Evolutionary conservation across 1,140 invertebrate genomes (phyloP), one percentile per base, ranked within the genome.

Genomic region (Calliphora vicina): DNA sequence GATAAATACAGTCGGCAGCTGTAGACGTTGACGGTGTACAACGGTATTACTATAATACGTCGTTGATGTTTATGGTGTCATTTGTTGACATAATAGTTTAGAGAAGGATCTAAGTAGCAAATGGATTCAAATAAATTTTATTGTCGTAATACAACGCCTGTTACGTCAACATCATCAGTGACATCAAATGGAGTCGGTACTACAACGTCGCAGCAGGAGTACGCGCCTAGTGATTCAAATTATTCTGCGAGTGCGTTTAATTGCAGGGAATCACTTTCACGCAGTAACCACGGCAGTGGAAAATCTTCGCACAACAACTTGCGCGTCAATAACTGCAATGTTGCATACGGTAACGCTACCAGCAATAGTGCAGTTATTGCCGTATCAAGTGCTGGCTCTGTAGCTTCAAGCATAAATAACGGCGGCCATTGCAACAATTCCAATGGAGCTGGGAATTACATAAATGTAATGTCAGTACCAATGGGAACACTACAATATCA

Each of bases 51-150:
- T 50, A 12, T 50, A 17, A 50, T 50, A 5, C 9, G n/a, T 20
- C n/a, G 20, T 67, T 6, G 9, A 20, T 67, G 61, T 67, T 57
- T 17, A 17, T 57, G 17, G 15, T 57, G 15, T 15, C 5, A 57
- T 6, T 57, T 67, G n/a, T 1, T 8, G 57, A 5, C n/a, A 23
- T 23, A 23, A 4, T 57, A 67, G 25, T 23, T 67, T 10, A 23
- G 23, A 67, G 61, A 20, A 12, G 9, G 23, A 8, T 25, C 1
- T 57, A 81, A 27, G 4, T 27, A 27, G 20, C 15, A 57, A 81
- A 89, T 89, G 88, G 88, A 89, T 83, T 67, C 88, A 74, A 89
- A 88, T 76, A 88, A 89, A 82, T 88, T 86, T 82, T 89, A 87
- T 85, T 89, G 87, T 84, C 86, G 86, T 50, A 85, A 85, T 85